Evolutionary conservation across 2,797 vertebrate genomes (phyloP).

Genomic region (Anguilla megastoma): DNA sequence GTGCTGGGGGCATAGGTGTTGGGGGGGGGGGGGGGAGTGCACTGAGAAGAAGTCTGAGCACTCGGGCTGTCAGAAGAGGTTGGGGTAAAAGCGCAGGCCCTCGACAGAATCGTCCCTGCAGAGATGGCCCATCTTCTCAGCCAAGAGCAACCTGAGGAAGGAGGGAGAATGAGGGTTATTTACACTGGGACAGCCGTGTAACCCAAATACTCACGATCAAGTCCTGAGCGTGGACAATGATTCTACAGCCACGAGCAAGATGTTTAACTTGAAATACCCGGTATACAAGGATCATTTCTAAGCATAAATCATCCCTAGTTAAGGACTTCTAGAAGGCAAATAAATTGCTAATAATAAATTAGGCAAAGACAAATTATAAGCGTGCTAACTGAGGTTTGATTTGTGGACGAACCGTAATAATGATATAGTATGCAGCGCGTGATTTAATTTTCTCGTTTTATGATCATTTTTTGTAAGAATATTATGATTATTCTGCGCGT

Average conservation of each 20-base stretch:
- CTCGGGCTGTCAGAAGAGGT: slow-evolving; percentile 82
- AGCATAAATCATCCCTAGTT: not conserved
- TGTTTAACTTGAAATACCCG: not conserved
- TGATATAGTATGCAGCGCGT: not conserved
- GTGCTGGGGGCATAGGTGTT: not conserved
- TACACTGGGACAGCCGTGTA: not conserved
- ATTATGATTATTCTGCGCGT: not conserved
- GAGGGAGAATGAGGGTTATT: not conserved
- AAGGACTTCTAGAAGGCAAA: not conserved
- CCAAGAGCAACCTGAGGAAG: slow-evolving; percentile 83
- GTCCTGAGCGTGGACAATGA: not conserved
- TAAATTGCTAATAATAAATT: not conserved
- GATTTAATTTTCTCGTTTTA: not conserved
- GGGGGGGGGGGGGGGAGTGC: too few species aligned
- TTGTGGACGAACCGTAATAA: not conserved
- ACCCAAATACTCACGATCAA: too few species aligned
- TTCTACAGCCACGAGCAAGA: not conserved
- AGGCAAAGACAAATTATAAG: not conserved
- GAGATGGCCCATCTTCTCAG: slow-evolving; percentile 96
- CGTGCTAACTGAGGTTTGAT: not conserved
- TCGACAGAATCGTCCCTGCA: slow-evolving; percentile 98
- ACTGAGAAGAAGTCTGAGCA: too few species aligned
- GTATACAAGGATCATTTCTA: not conserved
- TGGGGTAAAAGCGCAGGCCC: slow-evolving; percentile 95
- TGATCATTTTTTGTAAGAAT: not conserved